Base-by-base conservation (phyloP, 2,888 invertebrate species). In the Ophion ventricosus region DNA sequence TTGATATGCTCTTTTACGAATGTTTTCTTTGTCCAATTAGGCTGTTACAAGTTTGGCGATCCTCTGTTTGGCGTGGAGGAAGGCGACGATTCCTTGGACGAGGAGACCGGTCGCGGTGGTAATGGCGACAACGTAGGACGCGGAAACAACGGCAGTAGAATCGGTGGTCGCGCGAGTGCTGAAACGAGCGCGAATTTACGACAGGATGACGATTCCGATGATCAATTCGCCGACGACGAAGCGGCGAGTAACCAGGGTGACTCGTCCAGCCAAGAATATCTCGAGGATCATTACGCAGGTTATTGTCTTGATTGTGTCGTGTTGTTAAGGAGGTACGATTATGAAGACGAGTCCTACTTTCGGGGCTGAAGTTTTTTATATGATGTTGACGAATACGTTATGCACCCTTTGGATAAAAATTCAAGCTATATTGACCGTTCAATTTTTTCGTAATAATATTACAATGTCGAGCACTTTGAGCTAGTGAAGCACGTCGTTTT, bases 21-120 rank as follows among this genome's bases (percentile, higher is more conserved):
- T 40, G 2, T 25, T 57, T 67, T 66, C 26, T 61, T 17, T 26
- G 26, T 25, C 3, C 57, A 0, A 26, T 17, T 29, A 95, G 96
- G 96, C 89, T 96, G 96, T 90, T 95, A 96, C 87, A 95, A 96
- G 56, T 96, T 96, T 90, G 96, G 95, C 54, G 95, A 95, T 91
- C 95, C 95, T 72, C 95, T 96, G 54, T 94, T 94, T 8, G 86
- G 82, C 29, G 94, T 94, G 0, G 95, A 95, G 92, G 94, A 94
- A 86, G 94, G 94, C 10, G 96, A 97, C 2, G 97, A 96, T 89
- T 97, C 97, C 74, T 95, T 97, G 87, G 96, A 96, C 90, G 97
- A 97, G 73, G 97, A 96, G 88, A 97, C 97, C 43, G 93, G 94
- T n/a, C 80, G 91, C 29, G 88, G 90, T 29, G 89, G 78, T 35